Conservation (phyloP, 2,113 vertebrate genomes). For the Gymnarchus niloticus region DNA sequence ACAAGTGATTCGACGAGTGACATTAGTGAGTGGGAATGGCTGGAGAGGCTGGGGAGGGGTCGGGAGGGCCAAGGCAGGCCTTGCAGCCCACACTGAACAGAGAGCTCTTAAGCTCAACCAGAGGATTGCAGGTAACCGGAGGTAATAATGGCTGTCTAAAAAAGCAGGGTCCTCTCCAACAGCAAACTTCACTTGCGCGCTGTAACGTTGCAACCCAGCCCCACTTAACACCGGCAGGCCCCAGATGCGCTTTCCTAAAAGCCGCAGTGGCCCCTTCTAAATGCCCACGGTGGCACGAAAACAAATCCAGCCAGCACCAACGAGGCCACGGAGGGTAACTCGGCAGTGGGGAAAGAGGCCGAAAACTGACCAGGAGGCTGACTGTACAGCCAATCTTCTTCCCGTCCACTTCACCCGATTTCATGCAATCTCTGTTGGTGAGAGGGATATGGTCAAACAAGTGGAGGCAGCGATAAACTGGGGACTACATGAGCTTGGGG, state of each 20-base stretch:
- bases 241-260: not conserved
- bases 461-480: not conserved
- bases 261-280: not conserved
- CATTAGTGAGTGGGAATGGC: not conserved
- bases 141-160: not conserved
- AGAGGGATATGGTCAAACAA: constrained; percentile 28
- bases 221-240: not conserved
- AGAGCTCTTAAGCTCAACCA: not conserved
- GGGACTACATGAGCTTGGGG: not conserved
- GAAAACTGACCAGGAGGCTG: constrained; percentile 84
- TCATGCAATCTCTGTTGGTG: constrained; percentile 87
- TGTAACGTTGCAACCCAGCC: not conserved
- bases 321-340: too few relatives aligned
- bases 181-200: not conserved
- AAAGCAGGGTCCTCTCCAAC: not conserved
- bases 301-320: not conserved
- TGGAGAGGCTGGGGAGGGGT: not conserved
- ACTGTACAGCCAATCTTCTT: constrained; percentile 98
- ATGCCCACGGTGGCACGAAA: not conserved
- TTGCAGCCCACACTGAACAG: not conserved
- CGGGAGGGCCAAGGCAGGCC: constrained; percentile 17
- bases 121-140: not conserved
- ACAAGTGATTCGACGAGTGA: constrained; percentile 10
- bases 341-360: not conserved
- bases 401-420: constrained; percentile 92